A percentile compares a stretch with the other conserved stretches of the same genome.
Conservation (phyloP, 1,140 invertebrate species). For the Nasonia vitripennis region DNA sequence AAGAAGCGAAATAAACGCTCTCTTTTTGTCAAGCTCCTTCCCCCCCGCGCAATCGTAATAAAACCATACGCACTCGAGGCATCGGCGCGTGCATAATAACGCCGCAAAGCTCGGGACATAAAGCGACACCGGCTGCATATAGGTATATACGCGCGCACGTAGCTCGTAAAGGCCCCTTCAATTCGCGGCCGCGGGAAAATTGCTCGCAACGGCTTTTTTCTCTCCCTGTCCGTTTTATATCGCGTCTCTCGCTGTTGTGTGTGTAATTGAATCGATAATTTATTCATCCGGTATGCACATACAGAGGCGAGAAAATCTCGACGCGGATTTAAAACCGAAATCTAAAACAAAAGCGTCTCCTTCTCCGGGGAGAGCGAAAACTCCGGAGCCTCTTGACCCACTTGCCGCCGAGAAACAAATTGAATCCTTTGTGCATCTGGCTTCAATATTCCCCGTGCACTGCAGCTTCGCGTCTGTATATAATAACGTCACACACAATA, state of each 20-base stretch:
- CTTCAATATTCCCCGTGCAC: neutral
- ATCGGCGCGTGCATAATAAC: constrained; percentile 69
- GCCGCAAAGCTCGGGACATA: constrained; percentile 62
- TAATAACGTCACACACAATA: neutral
- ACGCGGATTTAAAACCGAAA: neutral
- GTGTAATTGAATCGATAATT: no score
- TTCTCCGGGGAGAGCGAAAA: neutral
- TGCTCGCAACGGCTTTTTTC: neutral
- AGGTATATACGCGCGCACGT: constrained; percentile 32
- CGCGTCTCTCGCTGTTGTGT: no score
- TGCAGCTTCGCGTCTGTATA: neutral
- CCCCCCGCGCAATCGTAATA: neutral
- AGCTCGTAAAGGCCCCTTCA: constrained; percentile 67
- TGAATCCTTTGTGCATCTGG: neutral
- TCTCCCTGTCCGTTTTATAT: no score
- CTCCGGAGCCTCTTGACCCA: neutral
- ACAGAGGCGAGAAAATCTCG: neutral
- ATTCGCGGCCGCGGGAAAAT: neutral
- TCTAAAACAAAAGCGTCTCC: neutral
- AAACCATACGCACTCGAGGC: constrained; percentile 1
- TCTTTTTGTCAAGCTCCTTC: neutral
- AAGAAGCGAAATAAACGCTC: neutral
- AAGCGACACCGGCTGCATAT: constrained; percentile 57
- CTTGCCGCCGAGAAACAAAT: neutral
- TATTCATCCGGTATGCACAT: neutral